Conservation (phyloP, 2,113 vertebrate genomes). For the Chaetorhynchus papuensis region DNA sequence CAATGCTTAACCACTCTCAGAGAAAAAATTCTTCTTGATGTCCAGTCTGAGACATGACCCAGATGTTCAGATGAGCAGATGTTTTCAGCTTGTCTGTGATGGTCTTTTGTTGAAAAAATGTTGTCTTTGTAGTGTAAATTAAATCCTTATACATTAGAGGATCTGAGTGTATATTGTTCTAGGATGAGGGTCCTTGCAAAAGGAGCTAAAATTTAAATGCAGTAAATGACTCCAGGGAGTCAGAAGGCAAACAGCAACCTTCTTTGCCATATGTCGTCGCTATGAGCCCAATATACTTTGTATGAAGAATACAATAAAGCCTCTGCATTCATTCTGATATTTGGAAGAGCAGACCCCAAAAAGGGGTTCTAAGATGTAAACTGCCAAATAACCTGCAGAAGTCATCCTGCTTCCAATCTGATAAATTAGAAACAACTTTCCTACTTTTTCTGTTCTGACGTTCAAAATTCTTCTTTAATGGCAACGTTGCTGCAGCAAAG, state of each 20-base stretch:
- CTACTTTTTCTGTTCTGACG: background rate
- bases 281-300: background rate
- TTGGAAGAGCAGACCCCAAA: background rate
- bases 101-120: background rate
- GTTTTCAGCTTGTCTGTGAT: background rate
- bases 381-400: background rate
- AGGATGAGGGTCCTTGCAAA: background rate
- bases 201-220: background rate
- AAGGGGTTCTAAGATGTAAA: background rate
- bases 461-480: background rate
- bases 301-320: background rate
- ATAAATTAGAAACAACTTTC: background rate
- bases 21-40: background rate
- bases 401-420: rapidly evolving
- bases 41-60: background rate
- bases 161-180: background rate
- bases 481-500: background rate
- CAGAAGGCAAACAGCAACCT: background rate
- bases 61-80: background rate
- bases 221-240: background rate
- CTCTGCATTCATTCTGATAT: background rate
- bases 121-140: background rate
- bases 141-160: background rate
- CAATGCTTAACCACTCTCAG: background rate
- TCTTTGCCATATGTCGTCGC: background rate